Evolutionary conservation across 2,888 invertebrate genomes (phyloP).

Genomic region (Rhamnusium bicolor): DNA sequence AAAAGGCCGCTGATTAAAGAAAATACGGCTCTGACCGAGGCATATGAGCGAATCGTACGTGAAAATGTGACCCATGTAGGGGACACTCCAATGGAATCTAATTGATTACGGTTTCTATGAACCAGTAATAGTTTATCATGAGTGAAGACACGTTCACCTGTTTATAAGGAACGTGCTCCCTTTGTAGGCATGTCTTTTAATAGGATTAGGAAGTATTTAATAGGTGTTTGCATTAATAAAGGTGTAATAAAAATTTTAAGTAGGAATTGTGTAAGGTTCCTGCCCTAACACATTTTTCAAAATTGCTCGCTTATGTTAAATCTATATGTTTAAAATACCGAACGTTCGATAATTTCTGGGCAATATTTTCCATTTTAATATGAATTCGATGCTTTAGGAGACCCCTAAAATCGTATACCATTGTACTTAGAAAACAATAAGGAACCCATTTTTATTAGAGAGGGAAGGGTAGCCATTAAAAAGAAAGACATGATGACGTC

Average conservation of each 20-base stretch:
- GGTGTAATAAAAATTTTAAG: neutral
- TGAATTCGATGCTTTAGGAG: too few species aligned
- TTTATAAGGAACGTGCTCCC: slow-evolving; percentile 2
- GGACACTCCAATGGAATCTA: neutral
- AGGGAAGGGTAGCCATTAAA: too few species aligned
- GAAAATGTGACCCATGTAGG: neutral
- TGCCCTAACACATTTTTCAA: neutral
- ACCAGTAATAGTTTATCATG: neutral
- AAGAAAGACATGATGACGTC: too few species aligned
- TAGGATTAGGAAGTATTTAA: neutral
- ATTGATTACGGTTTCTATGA: slow-evolving; percentile 1
- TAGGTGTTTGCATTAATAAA: neutral
- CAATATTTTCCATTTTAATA: too few species aligned
- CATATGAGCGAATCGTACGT: neutral
- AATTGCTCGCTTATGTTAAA: too few species aligned
- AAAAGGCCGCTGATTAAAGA: too few species aligned
- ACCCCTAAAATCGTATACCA: too few species aligned
- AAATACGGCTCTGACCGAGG: neutral
- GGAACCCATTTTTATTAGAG: too few species aligned
- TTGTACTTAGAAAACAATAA: too few species aligned
- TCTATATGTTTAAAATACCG: too few species aligned
- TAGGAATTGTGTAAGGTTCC: neutral
- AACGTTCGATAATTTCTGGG: too few species aligned
- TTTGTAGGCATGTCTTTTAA: slow-evolving; percentile 1
- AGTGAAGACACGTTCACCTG: slow-evolving; percentile 10